phyloP scores from a whole-genome alignment of 2,888 invertebrate species.

The Entomobrya proxima region DNA sequence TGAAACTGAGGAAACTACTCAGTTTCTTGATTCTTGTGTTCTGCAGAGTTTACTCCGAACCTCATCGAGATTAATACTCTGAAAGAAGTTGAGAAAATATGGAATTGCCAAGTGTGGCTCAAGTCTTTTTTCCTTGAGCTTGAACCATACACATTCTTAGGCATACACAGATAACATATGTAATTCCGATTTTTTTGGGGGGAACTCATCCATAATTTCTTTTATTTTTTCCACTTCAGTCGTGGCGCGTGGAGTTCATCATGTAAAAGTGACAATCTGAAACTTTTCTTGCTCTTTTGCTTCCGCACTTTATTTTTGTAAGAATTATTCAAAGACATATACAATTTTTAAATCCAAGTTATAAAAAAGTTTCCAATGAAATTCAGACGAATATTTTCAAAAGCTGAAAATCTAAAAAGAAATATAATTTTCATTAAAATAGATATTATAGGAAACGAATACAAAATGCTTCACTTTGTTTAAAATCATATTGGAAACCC shows the following conservation, averaged over 20 bases:
- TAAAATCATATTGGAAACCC: too few relatives aligned
- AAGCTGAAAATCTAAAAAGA: too few relatives aligned
- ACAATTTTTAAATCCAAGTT: too few relatives aligned
- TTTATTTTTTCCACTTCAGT: neutral
- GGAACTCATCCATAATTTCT: slow-evolving; percentile 44
- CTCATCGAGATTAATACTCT: slow-evolving; percentile 36
- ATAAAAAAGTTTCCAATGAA: too few relatives aligned
- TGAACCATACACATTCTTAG: slow-evolving; percentile 5
- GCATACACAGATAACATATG: too few relatives aligned
- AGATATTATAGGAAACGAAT: too few relatives aligned
- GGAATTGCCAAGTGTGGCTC: neutral
- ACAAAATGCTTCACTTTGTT: too few relatives aligned
- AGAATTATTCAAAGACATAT: too few relatives aligned
- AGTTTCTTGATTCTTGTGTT: neutral
- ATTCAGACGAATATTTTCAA: too few relatives aligned
- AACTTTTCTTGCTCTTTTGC: too few relatives aligned
- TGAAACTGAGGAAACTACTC: slow-evolving; percentile 11
- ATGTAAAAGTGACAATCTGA: neutral
- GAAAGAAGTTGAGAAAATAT: neutral
- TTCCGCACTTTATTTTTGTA: too few relatives aligned
- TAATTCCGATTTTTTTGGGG: slow-evolving; percentile 23
- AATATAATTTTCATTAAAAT: too few relatives aligned
- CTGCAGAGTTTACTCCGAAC: neutral
- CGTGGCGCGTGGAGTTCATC: neutral
- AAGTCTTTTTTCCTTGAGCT: neutral